phyloP scores from a whole-genome alignment of 2,113 vertebrate species.

The Python bivittatus region DNA sequence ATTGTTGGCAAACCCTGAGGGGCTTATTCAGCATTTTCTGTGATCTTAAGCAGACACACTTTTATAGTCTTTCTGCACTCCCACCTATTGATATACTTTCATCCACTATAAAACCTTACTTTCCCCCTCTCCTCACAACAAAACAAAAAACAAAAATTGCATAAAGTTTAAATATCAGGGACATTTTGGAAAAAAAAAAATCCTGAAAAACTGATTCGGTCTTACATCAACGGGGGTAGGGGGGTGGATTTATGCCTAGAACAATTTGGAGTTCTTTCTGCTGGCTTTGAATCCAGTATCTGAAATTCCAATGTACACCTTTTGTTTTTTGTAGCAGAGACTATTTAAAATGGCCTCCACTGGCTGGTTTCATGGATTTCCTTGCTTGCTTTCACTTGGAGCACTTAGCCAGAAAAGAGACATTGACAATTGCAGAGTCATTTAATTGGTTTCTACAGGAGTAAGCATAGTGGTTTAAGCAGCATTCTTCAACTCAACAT shows the following conservation, averaged over 20 bases:
- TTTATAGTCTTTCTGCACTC: background rate
- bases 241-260: background rate
- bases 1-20: background rate
- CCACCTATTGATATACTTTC: background rate
- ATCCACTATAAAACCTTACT: background rate
- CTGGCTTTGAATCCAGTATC: background rate
- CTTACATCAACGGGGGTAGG: too few relatives aligned
- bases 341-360: background rate
- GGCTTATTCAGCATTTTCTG: constrained; percentile 11
- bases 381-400: background rate
- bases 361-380: background rate
- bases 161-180: background rate
- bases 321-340: background rate
- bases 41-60: constrained; percentile 14
- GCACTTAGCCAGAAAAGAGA: background rate
- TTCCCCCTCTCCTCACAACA: background rate
- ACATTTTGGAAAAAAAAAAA: background rate
- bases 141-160: background rate
- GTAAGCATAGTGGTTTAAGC: background rate
- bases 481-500: too few relatives aligned
- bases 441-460: background rate
- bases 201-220: background rate
- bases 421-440: background rate
- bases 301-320: background rate
- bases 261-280: background rate